Evolutionary conservation across 2,797 vertebrate species (phyloP).

Genomic region (Pitangus sulphuratus): DNA sequence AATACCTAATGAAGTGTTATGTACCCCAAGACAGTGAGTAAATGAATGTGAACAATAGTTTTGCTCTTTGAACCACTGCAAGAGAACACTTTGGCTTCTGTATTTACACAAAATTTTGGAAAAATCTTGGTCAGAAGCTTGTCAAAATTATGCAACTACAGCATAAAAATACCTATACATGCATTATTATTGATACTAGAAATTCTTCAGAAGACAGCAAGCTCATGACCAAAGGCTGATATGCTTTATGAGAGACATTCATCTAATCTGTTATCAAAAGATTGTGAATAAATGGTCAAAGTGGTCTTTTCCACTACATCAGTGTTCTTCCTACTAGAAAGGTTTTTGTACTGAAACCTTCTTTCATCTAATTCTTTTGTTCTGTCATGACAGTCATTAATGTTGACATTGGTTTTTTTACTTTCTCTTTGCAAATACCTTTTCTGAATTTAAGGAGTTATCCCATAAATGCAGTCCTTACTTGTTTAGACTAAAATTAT

Average conservation of each 20-base stretch:
- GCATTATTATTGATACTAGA: neutral
- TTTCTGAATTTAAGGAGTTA: neutral
- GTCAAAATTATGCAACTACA: neutral
- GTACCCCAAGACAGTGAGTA: neutral
- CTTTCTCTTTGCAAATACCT: neutral
- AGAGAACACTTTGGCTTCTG: fast-evolving
- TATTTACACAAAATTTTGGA: neutral
- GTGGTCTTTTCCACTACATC: neutral
- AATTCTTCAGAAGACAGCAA: neutral
- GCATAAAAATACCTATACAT: neutral
- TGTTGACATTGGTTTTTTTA: fast-evolving
- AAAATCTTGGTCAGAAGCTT: neutral
- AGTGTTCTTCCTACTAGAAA: neutral
- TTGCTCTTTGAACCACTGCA: neutral
- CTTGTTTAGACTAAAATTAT: neutral
- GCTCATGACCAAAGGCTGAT: neutral
- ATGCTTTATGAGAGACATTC: neutral
- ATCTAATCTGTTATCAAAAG: neutral
- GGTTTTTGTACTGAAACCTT: neutral
- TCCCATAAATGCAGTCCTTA: neutral
- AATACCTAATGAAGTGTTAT: neutral
- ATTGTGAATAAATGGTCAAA: neutral
- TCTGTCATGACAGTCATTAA: neutral
- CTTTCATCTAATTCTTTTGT: neutral
- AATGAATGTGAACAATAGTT: neutral